A percentile compares a stretch with the other conserved stretches of the same genome.
These are phyloP conservation scores for Pteruthius melanotis DNA, from an alignment of 2,113 vertebrate genomes.

Conservation along the genomic window DNA sequence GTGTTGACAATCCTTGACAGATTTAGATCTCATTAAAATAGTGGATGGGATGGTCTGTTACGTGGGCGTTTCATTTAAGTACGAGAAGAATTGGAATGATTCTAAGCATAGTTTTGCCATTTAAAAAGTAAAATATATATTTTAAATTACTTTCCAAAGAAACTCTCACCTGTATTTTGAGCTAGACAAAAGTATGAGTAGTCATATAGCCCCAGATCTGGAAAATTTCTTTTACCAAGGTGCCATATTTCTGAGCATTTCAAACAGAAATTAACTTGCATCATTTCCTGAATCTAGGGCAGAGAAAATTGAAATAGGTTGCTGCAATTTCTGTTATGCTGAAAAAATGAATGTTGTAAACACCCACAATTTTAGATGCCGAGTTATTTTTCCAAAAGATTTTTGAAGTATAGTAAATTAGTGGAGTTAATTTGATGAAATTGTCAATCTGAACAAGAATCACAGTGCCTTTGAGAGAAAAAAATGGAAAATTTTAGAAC, in stretches of 20 bases:
- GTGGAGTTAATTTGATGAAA: background rate
- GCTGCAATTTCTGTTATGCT: background rate
- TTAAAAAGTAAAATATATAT: background rate
- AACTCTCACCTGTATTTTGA: background rate
- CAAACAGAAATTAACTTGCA: background rate
- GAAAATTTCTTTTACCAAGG: background rate
- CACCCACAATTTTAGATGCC: slow-evolving; percentile 29
- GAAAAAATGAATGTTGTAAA: background rate
- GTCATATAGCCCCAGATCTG: background rate
- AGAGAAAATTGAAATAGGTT: slow-evolving; percentile 18
- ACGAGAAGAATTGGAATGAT: background rate
- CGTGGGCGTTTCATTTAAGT: background rate
- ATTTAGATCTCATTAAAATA: slow-evolving; percentile 43
- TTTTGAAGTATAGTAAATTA: background rate
- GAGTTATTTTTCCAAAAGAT: background rate
- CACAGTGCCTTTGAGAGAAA: background rate
- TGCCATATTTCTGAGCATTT: background rate
- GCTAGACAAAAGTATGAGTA: background rate
- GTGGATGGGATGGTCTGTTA: slow-evolving; percentile 16
- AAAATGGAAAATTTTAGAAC: background rate
- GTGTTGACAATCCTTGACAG: slow-evolving; percentile 16
- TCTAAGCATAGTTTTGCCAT: background rate
- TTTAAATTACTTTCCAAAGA: background rate
- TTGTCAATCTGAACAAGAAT: background rate
- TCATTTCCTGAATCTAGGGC: slow-evolving; percentile 24